These are phyloP conservation scores for Crotophaga sulcirostris DNA, from an alignment of 2,113 vertebrate species.

Conservation along the genomic window DNA sequence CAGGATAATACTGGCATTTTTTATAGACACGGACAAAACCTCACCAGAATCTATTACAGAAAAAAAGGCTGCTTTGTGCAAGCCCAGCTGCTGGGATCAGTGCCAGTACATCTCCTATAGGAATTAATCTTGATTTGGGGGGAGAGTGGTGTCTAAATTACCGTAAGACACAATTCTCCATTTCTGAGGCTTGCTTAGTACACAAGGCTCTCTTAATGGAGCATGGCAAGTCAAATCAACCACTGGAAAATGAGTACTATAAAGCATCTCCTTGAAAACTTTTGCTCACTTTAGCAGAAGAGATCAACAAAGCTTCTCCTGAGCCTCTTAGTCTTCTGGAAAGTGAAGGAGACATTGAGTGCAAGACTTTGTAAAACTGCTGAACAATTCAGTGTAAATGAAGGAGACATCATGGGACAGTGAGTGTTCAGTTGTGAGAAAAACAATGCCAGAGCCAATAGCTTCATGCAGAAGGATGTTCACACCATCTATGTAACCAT, in stretches of 20 bases:
- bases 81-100: slow-evolving; percentile 27
- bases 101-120: neutral
- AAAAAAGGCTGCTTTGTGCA: slow-evolving; percentile 29
- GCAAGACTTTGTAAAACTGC: neutral
- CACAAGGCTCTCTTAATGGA: neutral
- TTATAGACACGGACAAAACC: neutral
- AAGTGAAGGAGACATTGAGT: neutral
- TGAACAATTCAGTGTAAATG: neutral
- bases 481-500: neutral
- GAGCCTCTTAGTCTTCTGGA: neutral
- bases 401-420: neutral
- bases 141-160: neutral
- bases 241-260: neutral
- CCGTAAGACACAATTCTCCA: neutral
- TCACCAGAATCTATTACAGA: neutral
- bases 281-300: neutral
- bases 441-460: neutral
- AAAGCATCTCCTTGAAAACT: slow-evolving; percentile 12
- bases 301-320: neutral
- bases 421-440: neutral
- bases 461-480: neutral
- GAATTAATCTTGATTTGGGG: neutral
- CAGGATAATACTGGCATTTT: slow-evolving; percentile 18
- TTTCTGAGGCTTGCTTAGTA: neutral
- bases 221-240: neutral